Evolutionary conservation across 2,113 vertebrate genomes (phyloP).

Genomic region (Corythoichthys intestinalis): DNA sequence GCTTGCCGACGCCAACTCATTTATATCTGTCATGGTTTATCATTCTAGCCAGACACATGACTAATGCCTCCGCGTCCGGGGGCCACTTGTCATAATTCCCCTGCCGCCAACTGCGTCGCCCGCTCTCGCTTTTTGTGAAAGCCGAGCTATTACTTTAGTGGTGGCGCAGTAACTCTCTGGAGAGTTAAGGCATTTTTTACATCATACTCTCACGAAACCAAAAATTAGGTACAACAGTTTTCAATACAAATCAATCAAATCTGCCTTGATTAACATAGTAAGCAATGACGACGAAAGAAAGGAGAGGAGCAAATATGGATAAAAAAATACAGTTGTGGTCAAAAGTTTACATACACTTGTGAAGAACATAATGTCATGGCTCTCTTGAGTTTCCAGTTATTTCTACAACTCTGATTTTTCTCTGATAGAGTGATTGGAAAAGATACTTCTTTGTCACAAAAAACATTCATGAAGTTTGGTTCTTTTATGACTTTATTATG

Average conservation of each 20-base stretch:
- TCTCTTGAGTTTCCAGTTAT: too few species aligned
- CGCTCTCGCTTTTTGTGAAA: constrained; percentile 2
- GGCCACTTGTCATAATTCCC: constrained; percentile 10
- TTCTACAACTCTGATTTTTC: too few species aligned
- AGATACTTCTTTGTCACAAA: too few species aligned
- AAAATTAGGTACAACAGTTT: neutral
- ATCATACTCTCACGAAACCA: neutral
- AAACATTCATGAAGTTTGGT: too few species aligned
- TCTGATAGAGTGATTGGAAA: too few species aligned
- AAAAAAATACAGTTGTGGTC: too few species aligned
- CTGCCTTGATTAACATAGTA: constrained; percentile 20
- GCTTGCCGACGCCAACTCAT: constrained; percentile 11
- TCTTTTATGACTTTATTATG: too few species aligned
- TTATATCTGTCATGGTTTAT: constrained; percentile 43
- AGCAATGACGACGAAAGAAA: constrained; percentile 11
- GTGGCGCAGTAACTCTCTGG: neutral
- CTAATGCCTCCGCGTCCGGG: constrained; percentile 24
- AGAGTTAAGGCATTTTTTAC: constrained; percentile 1
- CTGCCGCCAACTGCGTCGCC: constrained; percentile 4
- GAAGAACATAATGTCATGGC: too few species aligned
- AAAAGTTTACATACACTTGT: too few species aligned
- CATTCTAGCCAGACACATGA: constrained; percentile 32
- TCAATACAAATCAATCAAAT: too few species aligned
- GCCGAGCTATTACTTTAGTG: neutral
- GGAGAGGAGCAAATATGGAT: too few species aligned